Evolutionary conservation across 2,797 vertebrate genomes (phyloP).

Genomic region (Fistularia tabacaria): DNA sequence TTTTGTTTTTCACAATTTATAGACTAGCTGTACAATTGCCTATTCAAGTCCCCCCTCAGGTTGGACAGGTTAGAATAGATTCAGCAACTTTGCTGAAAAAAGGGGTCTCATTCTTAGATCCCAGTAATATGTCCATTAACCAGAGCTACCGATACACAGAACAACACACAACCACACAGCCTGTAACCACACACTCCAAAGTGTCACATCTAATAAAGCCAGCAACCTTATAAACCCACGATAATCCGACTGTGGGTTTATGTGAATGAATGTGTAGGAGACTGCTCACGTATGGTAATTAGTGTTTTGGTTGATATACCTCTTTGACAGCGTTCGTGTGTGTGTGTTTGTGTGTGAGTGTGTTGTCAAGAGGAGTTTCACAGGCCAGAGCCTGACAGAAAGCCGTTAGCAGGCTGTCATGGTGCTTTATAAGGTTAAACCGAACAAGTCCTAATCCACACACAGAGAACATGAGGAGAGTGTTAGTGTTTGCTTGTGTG

Average conservation of each 20-base stretch:
- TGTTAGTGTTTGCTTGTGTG: background rate
- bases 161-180: constrained; percentile 6
- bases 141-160: too few species aligned
- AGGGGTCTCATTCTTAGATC: too few species aligned
- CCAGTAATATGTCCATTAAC: too few species aligned
- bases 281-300: constrained; percentile 25
- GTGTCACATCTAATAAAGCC: constrained; percentile 26
- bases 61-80: too few species aligned
- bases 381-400: constrained; percentile 38
- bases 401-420: constrained; percentile 51
- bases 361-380: constrained; percentile 42
- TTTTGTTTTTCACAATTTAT: too few species aligned
- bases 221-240: constrained; percentile 6
- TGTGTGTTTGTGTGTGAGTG: constrained; percentile 1
- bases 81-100: too few species aligned
- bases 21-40: too few species aligned
- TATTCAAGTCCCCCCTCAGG: too few species aligned
- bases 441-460: constrained; percentile 50
- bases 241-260: background rate
- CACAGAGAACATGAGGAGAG: background rate
- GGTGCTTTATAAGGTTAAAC: constrained; percentile 66
- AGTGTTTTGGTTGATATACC: constrained; percentile 22
- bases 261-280: background rate
- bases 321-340: background rate
- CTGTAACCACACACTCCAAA: constrained; percentile 23